Base-by-base conservation (phyloP, 2,888 invertebrate species). In the Halictus ligatus region DNA sequence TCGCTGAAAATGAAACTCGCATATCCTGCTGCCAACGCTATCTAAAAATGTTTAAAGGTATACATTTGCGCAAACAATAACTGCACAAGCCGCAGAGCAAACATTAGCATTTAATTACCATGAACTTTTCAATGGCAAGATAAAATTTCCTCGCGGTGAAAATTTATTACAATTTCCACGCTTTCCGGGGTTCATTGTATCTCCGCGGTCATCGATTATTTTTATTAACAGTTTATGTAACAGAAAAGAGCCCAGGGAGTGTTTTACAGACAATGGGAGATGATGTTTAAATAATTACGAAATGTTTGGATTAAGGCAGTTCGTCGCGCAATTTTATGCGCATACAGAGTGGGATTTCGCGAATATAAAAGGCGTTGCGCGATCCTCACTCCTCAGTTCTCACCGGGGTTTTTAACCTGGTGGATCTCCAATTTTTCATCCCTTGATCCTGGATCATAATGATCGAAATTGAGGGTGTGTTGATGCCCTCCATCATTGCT, bases 51-150 rank as follows among this genome's bases (percentile, higher is more conserved):
- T 54, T 54, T 10, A 54, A 54, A 54, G 21, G 2, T 29, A 15
- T 6, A 60, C 6, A 25, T 5, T 25, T 25, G 25, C 2, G 25
- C 6, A 60, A 60, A 64, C 25, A 2, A 15, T 29, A 5, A 15
- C 15, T n/a, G 6, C 7, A 12, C 25, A n/a, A 64, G n/a, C 6
- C 60, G 0, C 29, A 6, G 15, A 13, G 29, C n/a, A 64, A 64
- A 64, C 29, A 29, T 64, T 29, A 64, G 60, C 60, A 64, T 64
- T 64, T 21, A 64, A 64, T 64, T 64, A 64, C 7, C 60, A n/a
- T 64, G 29, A 29, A 64, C 25, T 25, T 25, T 64, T 64, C 25
- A 64, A 25, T 29, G 60, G 60, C 60, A 64, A 29, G 13, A 7
- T 25, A 29, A 64, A 64, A 6, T 29, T 64, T 15, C 60, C 60